These are phyloP conservation scores for Gavia stellata DNA, from an alignment of 2,113 vertebrate genomes.

Conservation along the genomic window DNA sequence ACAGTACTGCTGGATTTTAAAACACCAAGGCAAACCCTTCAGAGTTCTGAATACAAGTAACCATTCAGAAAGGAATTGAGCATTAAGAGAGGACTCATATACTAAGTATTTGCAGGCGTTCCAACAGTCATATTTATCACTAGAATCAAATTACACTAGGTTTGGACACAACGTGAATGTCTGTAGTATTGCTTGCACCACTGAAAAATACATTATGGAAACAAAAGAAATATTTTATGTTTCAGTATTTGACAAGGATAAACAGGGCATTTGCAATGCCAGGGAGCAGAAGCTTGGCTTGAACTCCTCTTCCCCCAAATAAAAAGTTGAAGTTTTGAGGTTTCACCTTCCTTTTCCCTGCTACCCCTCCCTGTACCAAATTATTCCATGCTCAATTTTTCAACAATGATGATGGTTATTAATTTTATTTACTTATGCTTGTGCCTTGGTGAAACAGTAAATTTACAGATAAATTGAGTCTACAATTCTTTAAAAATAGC, in stretches of 20 bases:
- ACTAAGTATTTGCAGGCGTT: neutral
- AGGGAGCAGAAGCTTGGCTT: neutral
- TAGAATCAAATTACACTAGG: neutral
- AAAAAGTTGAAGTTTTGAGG: neutral
- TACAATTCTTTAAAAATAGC: neutral
- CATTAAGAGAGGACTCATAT: neutral
- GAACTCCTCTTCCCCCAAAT: neutral
- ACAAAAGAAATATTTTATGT: neutral
- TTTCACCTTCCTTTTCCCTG: neutral
- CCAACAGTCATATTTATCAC: neutral
- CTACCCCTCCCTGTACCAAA: neutral
- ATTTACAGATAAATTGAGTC: neutral
- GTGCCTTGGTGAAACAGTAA: neutral
- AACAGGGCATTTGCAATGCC: neutral
- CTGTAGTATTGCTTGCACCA: neutral
- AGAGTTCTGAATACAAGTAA: neutral
- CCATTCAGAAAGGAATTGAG: neutral
- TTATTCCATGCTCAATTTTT: neutral
- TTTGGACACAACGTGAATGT: rapidly evolving
- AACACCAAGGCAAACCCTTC: neutral
- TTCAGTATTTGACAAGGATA: neutral
- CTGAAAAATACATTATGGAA: neutral
- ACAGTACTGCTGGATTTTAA: neutral
- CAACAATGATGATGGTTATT: neutral
- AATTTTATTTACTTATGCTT: neutral